Percentiles rank a stretch among this genome's conserved stretches.
phyloP scores from a whole-genome alignment of 2,888 invertebrate genomes.

The Mesochorus sp. region DNA sequence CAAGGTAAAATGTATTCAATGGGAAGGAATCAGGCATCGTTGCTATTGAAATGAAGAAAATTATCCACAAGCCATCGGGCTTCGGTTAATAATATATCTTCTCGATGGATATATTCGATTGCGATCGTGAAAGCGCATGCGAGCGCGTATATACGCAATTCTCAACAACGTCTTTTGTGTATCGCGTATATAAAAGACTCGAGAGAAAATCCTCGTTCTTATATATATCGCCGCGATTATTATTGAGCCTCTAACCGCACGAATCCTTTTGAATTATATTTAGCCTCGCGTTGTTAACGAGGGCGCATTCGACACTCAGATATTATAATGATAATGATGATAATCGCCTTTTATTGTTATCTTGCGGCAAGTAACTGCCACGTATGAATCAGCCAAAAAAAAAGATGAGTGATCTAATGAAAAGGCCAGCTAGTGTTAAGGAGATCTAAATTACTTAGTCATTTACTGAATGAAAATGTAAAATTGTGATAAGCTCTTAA shows the following conservation, averaged over 20 bases:
- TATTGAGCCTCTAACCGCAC: slow-evolving; percentile 10
- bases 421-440: no score
- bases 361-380: no score
- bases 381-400: no score
- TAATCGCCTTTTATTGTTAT: no score
- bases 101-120: slow-evolving; percentile 5
- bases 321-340: neutral
- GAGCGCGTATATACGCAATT: slow-evolving; percentile 29
- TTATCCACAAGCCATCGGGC: neutral
- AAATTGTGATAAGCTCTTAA: no score
- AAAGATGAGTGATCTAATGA: no score
- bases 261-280: slow-evolving; percentile 50
- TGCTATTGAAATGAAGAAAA: slow-evolving; percentile 7
- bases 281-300: slow-evolving; percentile 1
- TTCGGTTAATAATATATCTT: neutral
- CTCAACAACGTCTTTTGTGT: neutral
- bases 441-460: no score
- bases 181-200: neutral
- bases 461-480: no score
- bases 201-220: no score
- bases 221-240: neutral
- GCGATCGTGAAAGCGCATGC: slow-evolving; percentile 47
- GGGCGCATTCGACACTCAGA: neutral
- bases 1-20: slow-evolving; percentile 1
- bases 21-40: slow-evolving; percentile 20